Percentiles rank a stretch among this genome's conserved stretches.
Conservation (phyloP, 2,888 invertebrate genomes). For the Chrysolina americana region DNA sequence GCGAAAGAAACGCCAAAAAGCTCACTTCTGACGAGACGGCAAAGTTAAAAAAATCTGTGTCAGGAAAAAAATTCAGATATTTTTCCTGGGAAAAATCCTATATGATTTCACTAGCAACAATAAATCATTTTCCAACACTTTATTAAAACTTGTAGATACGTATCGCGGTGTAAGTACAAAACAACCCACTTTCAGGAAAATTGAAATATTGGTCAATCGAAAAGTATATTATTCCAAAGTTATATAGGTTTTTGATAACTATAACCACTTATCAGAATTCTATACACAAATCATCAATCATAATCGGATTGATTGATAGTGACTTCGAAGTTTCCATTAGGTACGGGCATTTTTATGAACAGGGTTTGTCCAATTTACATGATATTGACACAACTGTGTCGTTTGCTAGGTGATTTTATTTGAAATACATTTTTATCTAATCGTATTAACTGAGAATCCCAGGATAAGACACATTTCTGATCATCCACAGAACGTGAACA, state of each 20-base stretch:
- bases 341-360: background rate
- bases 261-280: slow-evolving; percentile 7
- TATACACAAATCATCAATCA: slow-evolving; percentile 3
- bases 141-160: background rate
- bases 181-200: background rate
- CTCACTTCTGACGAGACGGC: too few relatives aligned
- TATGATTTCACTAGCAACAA: too few relatives aligned
- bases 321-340: background rate
- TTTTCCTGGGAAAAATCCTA: too few relatives aligned
- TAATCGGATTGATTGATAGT: slow-evolving; percentile 1
- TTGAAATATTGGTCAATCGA: background rate
- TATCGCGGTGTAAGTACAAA: background rate
- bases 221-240: background rate
- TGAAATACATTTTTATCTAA: background rate
- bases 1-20: too few relatives aligned
- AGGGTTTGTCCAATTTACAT: background rate
- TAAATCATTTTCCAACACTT: background rate
- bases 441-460: too few relatives aligned
- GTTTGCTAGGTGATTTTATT: background rate
- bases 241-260: background rate
- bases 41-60: too few relatives aligned
- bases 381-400: background rate
- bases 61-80: too few relatives aligned
- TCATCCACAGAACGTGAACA: too few relatives aligned
- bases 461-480: too few relatives aligned